Conservation (phyloP, 2,888 invertebrate species). For the Cryptocephalus moraei region DNA sequence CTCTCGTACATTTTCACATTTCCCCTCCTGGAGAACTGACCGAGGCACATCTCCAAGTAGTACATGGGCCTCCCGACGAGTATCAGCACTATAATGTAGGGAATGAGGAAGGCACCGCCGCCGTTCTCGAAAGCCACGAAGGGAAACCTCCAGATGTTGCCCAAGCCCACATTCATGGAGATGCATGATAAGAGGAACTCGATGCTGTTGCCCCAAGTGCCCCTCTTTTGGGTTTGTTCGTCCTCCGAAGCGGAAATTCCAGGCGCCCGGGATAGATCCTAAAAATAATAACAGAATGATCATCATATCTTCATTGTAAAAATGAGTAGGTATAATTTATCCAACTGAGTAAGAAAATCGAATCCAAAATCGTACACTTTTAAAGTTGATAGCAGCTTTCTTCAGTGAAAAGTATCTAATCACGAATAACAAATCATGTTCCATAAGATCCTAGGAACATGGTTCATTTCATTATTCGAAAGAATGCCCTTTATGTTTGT, state of each 20-base stretch:
- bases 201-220: constrained; percentile 48
- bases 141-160: constrained; percentile 59
- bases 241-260: not conserved
- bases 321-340: no score
- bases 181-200: constrained; percentile 57
- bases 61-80: constrained; percentile 71
- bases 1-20: constrained; percentile 64
- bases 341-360: no score
- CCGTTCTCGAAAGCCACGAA: constrained; percentile 57
- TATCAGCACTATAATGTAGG: constrained; percentile 53
- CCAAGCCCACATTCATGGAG: constrained; percentile 54
- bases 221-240: constrained; percentile 19
- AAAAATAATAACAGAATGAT: no score
- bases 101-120: constrained; percentile 56
- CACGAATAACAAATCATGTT: no score
- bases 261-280: not conserved
- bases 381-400: no score
- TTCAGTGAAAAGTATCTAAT: no score
- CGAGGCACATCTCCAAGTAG: constrained; percentile 70
- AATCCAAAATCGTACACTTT: no score
- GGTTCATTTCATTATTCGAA: no score
- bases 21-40: constrained; percentile 73
- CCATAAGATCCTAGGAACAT: no score
- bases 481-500: no score
- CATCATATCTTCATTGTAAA: no score